phyloP scores from a whole-genome alignment of 1,140 invertebrate genomes.

The Eriocheir sinensis region DNA sequence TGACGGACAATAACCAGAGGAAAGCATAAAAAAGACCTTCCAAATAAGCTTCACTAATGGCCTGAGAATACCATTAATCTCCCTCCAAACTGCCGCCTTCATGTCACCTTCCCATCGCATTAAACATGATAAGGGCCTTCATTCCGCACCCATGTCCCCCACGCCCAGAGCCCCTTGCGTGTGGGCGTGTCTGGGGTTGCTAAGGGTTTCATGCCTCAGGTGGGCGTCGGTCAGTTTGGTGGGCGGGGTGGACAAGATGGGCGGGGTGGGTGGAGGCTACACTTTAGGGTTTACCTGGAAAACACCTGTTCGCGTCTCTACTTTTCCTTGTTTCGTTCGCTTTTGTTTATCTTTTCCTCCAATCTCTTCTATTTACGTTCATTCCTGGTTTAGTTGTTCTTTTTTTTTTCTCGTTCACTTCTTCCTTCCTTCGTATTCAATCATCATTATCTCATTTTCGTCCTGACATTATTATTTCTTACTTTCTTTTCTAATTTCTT shows the following conservation, averaged over 20 bases:
- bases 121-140: background rate
- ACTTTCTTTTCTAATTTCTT: no score
- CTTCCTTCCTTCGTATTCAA: no score
- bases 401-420: no score
- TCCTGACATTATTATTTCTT: no score
- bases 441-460: no score
- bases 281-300: background rate
- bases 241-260: background rate
- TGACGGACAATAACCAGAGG: background rate
- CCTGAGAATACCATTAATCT: background rate
- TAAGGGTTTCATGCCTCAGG: background rate
- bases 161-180: background rate
- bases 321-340: no score
- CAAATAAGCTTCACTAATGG: background rate
- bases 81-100: background rate
- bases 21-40: background rate
- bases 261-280: background rate
- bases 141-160: background rate
- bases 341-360: no score
- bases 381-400: no score
- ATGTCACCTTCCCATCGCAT: background rate
- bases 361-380: no score
- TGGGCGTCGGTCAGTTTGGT: background rate
- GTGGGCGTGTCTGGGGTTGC: background rate
- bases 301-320: background rate